These are phyloP conservation scores for Malurus leucopterus DNA, from an alignment of 2,797 vertebrate species.

Conservation along the genomic window DNA sequence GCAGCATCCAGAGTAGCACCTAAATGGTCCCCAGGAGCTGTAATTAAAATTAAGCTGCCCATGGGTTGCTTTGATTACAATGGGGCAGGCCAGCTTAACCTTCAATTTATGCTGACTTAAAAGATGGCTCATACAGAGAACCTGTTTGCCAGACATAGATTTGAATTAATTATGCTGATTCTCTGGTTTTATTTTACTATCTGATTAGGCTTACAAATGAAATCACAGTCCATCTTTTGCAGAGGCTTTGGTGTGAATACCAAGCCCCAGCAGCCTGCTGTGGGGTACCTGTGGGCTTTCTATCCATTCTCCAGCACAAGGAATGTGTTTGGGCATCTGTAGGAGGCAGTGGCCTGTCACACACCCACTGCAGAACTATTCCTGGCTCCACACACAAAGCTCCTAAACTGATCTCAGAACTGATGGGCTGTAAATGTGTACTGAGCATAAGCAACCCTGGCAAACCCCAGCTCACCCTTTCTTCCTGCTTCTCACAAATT, in stretches of 20 bases:
- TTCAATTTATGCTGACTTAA: conserved; percentile 38
- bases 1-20: conserved; percentile 32
- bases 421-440: not conserved
- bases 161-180: conserved; percentile 58
- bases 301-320: not conserved
- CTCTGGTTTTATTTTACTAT: conserved; percentile 32
- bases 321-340: not conserved
- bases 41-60: conserved; percentile 55
- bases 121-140: conserved; percentile 8
- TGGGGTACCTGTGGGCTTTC: not conserved
- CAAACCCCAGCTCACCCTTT: not conserved
- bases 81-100: conserved; percentile 27
- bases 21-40: conserved; percentile 54
- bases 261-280: not conserved
- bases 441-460: not conserved
- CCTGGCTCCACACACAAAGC: not conserved
- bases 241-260: not conserved
- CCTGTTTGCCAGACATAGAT: not conserved
- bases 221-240: not conserved
- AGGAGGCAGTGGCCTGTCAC: not conserved
- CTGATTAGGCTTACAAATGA: conserved; percentile 50
- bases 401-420: not conserved
- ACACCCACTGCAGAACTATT: not conserved
- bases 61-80: conserved; percentile 53
- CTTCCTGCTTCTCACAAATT: not conserved